A percentile compares a stretch with the other conserved stretches of the same genome.
phyloP scores from a whole-genome alignment of 2,797 vertebrate species.

The Coregonus ussuriensis region DNA sequence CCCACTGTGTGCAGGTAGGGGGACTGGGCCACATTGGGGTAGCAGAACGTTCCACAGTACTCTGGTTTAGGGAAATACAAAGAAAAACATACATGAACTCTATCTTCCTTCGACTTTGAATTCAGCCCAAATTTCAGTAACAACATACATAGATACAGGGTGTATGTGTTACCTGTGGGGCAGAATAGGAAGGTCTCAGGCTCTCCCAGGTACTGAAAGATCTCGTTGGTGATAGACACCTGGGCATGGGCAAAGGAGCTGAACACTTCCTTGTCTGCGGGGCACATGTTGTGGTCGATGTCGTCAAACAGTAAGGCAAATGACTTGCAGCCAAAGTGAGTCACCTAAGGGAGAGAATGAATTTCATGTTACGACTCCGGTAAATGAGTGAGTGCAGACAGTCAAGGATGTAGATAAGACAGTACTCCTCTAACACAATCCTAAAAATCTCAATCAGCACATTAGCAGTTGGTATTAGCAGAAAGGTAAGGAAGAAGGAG shows the following conservation, averaged over 20 bases:
- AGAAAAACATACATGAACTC: not conserved
- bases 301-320: slow-evolving; percentile 99
- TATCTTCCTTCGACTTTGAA: not conserved
- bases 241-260: slow-evolving; percentile 99
- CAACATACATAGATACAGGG: not conserved
- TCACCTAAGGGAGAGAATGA: slow-evolving; percentile 75
- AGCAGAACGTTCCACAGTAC: slow-evolving; percentile 98
- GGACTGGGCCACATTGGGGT: slow-evolving; percentile 91
- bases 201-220: slow-evolving; percentile 97
- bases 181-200: slow-evolving; percentile 97
- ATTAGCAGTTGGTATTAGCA: not conserved
- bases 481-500: not conserved
- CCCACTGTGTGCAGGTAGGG: slow-evolving; percentile 95
- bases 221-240: slow-evolving; percentile 97
- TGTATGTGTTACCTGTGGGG: slow-evolving; percentile 86
- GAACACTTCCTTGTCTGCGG: slow-evolving; percentile 98
- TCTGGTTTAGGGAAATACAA: slow-evolving; percentile 70
- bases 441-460: not conserved
- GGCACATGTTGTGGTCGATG: slow-evolving; percentile 99
- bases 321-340: slow-evolving; percentile 97
- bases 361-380: not conserved
- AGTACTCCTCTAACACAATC: too few relatives aligned
- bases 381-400: not conserved
- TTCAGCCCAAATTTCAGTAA: not conserved
- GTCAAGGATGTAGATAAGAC: not conserved